These are phyloP conservation scores for Eristalis intricaria DNA, from an alignment of 2,888 invertebrate species.

Conservation along the genomic window DNA sequence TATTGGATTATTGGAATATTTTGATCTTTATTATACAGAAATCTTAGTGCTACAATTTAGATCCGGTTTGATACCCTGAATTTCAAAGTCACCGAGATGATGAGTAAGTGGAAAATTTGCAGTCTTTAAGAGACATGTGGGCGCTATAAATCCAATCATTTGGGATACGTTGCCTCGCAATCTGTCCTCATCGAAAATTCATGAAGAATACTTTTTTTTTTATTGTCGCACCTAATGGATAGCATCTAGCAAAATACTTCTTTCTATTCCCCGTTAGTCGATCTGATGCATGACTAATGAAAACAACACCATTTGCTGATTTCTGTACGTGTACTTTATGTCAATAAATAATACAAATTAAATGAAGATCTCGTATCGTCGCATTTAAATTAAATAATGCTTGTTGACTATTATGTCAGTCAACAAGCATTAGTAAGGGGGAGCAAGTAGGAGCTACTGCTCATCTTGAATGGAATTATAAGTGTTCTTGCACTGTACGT, in stretches of 20 bases:
- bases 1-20: neutral
- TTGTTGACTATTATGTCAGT: no score
- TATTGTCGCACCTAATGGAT: neutral
- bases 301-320: neutral
- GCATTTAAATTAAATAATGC: neutral
- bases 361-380: neutral
- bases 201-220: neutral
- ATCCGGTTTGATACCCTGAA: slow-evolving; percentile 45
- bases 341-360: neutral
- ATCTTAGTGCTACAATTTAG: neutral
- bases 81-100: slow-evolving; percentile 10
- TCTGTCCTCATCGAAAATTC: neutral
- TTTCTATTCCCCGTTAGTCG: neutral
- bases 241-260: neutral
- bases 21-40: neutral
- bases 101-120: neutral
- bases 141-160: neutral
- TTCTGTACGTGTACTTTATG: neutral
- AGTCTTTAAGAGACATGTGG: neutral
- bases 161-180: neutral
- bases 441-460: neutral
- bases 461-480: neutral
- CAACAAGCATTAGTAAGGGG: no score
- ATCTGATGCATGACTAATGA: neutral
- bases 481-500: neutral